These are phyloP conservation scores for Nasua narica DNA, from an alignment of 2,797 vertebrate genomes.

Conservation along the genomic window DNA sequence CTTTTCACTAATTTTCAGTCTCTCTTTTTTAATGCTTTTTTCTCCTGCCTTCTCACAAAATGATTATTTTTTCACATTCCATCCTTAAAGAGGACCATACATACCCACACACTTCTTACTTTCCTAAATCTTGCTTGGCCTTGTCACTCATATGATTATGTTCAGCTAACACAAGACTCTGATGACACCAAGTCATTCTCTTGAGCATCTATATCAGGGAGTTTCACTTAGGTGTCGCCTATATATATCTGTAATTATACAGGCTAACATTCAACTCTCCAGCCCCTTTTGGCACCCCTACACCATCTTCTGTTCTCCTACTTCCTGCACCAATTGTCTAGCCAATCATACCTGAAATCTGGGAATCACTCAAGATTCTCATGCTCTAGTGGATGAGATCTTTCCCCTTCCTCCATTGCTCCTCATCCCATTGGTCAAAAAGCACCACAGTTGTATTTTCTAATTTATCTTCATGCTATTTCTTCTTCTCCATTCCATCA, in stretches of 20 bases:
- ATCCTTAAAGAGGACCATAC: background rate
- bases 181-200: background rate
- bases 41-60: background rate
- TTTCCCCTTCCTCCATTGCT: background rate
- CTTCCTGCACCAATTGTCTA: background rate
- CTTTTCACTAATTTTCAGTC: background rate
- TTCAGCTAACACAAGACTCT: background rate
- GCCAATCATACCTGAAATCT: background rate
- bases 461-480: background rate
- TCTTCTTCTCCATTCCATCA: background rate
- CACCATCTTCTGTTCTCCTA: background rate
- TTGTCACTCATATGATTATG: background rate
- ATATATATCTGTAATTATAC: background rate
- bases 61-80: background rate
- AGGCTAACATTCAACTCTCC: background rate
- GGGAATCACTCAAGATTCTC: background rate
- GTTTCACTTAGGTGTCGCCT: background rate
- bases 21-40: background rate
- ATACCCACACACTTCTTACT: background rate
- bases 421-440: background rate
- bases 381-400: background rate
- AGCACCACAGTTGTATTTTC: background rate
- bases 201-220: background rate
- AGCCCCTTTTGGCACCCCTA: background rate
- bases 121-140: background rate